Conservation (phyloP, 2,113 vertebrate genomes). For the Sebastes fasciatus region DNA sequence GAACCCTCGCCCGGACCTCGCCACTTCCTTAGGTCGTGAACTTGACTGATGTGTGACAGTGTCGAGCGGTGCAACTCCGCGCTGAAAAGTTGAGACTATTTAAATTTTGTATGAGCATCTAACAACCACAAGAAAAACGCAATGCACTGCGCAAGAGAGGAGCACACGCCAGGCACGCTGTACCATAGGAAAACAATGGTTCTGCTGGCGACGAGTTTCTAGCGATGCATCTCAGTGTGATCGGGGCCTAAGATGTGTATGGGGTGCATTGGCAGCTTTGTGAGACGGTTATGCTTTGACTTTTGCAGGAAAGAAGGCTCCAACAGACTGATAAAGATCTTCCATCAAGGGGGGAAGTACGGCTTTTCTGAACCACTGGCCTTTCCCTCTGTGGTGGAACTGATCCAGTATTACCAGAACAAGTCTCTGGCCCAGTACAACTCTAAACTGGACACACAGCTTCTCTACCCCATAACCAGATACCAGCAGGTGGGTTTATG, state of each 20-base stretch:
- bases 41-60: too few relatives aligned
- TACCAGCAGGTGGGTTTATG: slow-evolving; percentile 90
- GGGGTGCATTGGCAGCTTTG: not conserved
- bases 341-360: slow-evolving; percentile 92
- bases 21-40: too few relatives aligned
- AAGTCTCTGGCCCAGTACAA: slow-evolving; percentile 97
- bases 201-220: not conserved
- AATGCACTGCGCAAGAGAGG: too few relatives aligned
- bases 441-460: slow-evolving; percentile 94
- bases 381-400: slow-evolving; percentile 94
- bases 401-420: slow-evolving; percentile 95
- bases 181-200: too few relatives aligned
- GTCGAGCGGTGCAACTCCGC: too few relatives aligned
- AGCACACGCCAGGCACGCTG: too few relatives aligned
- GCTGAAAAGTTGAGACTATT: too few relatives aligned
- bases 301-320: slow-evolving; percentile 95
- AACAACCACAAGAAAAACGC: too few relatives aligned
- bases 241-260: too few relatives aligned
- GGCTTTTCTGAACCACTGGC: slow-evolving; percentile 97
- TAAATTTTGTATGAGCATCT: too few relatives aligned
- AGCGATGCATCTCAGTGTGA: not conserved
- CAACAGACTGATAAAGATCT: slow-evolving; percentile 98
- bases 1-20: too few relatives aligned
- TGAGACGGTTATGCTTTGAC: slow-evolving; percentile 8
- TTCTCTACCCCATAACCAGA: slow-evolving; percentile 94